Evolutionary conservation across 1,140 invertebrate species (phyloP).

Genomic region (Rhopalosiphum padi): DNA sequence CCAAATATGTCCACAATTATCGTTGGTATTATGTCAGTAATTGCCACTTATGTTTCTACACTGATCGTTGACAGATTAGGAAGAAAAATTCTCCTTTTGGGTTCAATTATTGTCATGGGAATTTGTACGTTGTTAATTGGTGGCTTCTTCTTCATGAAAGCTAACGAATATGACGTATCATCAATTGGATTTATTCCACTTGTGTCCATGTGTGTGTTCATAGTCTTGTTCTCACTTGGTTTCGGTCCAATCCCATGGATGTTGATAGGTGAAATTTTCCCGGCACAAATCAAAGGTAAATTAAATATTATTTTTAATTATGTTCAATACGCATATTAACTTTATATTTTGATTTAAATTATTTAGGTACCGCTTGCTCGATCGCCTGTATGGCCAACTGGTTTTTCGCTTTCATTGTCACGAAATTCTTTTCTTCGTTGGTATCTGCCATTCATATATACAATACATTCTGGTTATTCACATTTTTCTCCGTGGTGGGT

Average conservation of each 20-base stretch:
- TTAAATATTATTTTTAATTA: not conserved
- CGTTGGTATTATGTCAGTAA: constrained; percentile 79
- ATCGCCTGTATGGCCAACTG: constrained; percentile 80
- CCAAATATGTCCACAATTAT: constrained; percentile 73
- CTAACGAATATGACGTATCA: constrained; percentile 60
- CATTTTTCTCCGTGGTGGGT: constrained; percentile 73
- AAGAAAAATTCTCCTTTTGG: constrained; percentile 73
- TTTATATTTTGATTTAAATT: not conserved
- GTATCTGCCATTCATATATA: constrained; percentile 68
- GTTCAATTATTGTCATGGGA: constrained; percentile 71
- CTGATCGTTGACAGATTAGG: constrained; percentile 75
- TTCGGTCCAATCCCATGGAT: constrained; percentile 83
- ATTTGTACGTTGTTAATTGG: constrained; percentile 70
- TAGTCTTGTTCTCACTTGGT: constrained; percentile 66
- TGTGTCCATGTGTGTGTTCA: constrained; percentile 53
- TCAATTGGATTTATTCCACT: constrained; percentile 66
- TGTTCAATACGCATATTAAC: no score
- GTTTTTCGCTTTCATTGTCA: constrained; percentile 81
- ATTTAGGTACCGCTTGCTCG: constrained; percentile 66
- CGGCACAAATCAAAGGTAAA: constrained; percentile 74
- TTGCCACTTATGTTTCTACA: constrained; percentile 73
- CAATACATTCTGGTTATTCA: constrained; percentile 84
- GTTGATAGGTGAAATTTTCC: constrained; percentile 78
- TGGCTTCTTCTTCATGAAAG: constrained; percentile 71
- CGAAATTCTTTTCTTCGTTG: constrained; percentile 76